Evolutionary conservation across 2,797 vertebrate genomes (phyloP).

Genomic region (Scolopax bukidnonensis): DNA sequence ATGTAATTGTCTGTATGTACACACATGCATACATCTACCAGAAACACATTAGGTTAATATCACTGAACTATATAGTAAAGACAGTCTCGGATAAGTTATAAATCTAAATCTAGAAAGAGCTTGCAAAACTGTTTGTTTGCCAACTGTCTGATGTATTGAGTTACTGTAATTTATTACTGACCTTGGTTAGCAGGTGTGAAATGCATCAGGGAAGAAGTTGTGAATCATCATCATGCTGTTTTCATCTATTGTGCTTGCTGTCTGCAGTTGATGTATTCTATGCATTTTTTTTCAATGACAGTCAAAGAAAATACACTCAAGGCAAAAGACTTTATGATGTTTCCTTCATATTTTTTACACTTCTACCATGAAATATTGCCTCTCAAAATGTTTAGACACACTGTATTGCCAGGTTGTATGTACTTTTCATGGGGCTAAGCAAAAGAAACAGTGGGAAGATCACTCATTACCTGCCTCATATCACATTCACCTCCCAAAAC

Average conservation of each 20-base stretch:
- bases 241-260: conserved; percentile 3
- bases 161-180: not conserved
- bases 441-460: not conserved
- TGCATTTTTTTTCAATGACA: not conserved
- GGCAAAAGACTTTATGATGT: not conserved
- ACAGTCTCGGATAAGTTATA: not conserved
- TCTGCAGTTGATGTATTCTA: not conserved
- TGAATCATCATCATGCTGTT: conserved; percentile 12
- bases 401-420: not conserved
- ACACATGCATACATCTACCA: not conserved
- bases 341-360: not conserved
- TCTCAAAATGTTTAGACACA: not conserved
- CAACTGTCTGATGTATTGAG: not conserved
- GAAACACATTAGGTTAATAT: not conserved
- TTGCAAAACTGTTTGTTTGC: not conserved
- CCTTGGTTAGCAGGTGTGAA: conserved; percentile 18
- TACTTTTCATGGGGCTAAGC: not conserved
- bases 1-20: not conserved
- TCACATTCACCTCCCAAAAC: not conserved
- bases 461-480: not conserved
- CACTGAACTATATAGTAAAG: not conserved
- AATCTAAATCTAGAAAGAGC: not conserved
- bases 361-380: not conserved
- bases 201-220: not conserved
- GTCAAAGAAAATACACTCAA: not conserved